Conservation (phyloP, 2,888 invertebrate genomes). For the Ecdyonurus torrentis region DNA sequence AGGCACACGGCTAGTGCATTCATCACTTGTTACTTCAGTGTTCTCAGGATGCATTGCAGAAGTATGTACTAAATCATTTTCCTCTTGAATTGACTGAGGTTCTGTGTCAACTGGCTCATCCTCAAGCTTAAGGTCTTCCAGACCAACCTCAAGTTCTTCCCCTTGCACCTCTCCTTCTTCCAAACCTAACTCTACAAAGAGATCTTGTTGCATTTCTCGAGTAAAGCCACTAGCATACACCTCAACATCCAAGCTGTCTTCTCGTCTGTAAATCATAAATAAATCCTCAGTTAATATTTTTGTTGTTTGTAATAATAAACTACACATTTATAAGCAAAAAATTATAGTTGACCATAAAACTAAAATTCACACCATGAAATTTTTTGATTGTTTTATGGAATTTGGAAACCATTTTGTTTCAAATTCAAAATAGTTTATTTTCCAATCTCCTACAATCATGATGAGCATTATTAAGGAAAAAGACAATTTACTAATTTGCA, state of each 20-base stretch:
- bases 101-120: slow-evolving; percentile 26
- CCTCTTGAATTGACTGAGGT: slow-evolving; percentile 34
- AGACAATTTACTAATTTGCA: too few relatives aligned
- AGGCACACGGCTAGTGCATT: slow-evolving; percentile 9
- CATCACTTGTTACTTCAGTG: slow-evolving; percentile 32
- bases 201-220: slow-evolving; percentile 58
- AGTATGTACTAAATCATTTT: slow-evolving; percentile 39
- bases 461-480: too few relatives aligned
- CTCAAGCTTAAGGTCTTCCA: slow-evolving; percentile 16
- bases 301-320: too few relatives aligned
- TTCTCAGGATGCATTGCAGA: too few relatives aligned
- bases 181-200: slow-evolving; percentile 36
- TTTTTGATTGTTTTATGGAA: too few relatives aligned
- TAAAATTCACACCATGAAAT: too few relatives aligned
- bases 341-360: too few relatives aligned
- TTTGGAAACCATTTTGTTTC: too few relatives aligned
- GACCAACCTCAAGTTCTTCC: neutral
- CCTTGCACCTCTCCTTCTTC: slow-evolving; percentile 17
- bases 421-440: too few relatives aligned
- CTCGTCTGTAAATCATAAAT: slow-evolving; percentile 54
- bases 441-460: too few relatives aligned
- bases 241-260: slow-evolving; percentile 72
- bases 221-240: slow-evolving; percentile 81
- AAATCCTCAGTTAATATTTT: too few relatives aligned
- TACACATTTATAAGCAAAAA: too few relatives aligned